phyloP scores from a whole-genome alignment of 2,113 vertebrate species.

The Calyptomena viridis region DNA sequence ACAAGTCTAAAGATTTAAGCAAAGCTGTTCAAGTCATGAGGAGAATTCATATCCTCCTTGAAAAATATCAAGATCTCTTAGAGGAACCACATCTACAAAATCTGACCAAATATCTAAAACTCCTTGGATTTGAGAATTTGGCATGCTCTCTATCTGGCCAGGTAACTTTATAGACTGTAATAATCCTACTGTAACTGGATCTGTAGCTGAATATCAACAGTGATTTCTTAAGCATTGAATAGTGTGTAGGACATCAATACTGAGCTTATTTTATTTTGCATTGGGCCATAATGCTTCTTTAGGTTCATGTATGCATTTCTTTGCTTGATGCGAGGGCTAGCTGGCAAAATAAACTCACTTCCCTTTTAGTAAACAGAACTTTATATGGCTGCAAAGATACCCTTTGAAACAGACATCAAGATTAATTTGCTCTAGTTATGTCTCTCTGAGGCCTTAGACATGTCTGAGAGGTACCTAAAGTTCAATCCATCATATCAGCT shows the following conservation, averaged over 20 bases:
- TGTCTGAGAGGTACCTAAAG: background rate
- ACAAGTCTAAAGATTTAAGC: slow-evolving; percentile 46
- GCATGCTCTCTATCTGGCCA: slow-evolving; percentile 30
- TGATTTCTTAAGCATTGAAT: background rate
- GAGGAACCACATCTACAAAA: slow-evolving; percentile 42
- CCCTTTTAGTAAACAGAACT: background rate
- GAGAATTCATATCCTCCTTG: slow-evolving; percentile 70
- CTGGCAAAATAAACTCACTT: background rate
- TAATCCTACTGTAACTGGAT: background rate
- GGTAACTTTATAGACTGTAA: slow-evolving; percentile 43
- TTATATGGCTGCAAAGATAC: background rate
- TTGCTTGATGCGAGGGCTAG: background rate
- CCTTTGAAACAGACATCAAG: background rate
- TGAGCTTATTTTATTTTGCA: background rate
- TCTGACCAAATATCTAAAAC: slow-evolving; percentile 51
- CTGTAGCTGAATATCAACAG: background rate
- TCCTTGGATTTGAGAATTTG: slow-evolving; percentile 72
- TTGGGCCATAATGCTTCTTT: background rate
- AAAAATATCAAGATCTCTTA: slow-evolving; percentile 65
- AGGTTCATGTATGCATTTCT: background rate
- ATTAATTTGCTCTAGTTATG: background rate
- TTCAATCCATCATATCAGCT: background rate
- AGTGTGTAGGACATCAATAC: background rate
- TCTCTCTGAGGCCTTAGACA: background rate
- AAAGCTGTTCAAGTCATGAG: slow-evolving; percentile 73